These are phyloP conservation scores for Motacilla alba DNA, from an alignment of 2,113 vertebrate genomes.

Conservation along the genomic window DNA sequence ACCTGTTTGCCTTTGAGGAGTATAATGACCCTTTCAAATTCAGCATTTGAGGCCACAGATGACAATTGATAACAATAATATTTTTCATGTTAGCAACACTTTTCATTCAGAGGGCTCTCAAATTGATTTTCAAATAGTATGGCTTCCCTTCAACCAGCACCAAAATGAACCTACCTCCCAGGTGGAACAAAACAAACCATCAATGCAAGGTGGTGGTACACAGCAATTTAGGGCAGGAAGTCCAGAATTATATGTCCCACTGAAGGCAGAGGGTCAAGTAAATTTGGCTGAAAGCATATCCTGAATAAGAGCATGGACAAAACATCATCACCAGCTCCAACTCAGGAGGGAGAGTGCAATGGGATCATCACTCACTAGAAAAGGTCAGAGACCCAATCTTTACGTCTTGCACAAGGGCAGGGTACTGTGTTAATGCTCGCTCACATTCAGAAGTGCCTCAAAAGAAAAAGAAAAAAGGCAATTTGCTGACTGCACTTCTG, in stretches of 20 bases:
- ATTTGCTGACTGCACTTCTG: not conserved
- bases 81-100: constrained; percentile 20
- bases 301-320: not conserved
- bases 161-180: not conserved
- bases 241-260: not conserved
- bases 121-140: not conserved
- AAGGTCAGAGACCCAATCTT: not conserved
- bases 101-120: constrained; percentile 4
- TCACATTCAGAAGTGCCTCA: not conserved
- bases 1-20: not conserved
- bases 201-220: not conserved
- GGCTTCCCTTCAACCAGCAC: not conserved
- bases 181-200: not conserved
- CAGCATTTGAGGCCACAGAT: not conserved
- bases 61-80: not conserved
- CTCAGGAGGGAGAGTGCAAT: not conserved
- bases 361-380: not conserved
- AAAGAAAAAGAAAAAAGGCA: not conserved
- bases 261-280: not conserved
- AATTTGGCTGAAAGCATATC: not conserved
- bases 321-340: not conserved
- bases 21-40: constrained; percentile 15
- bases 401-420: not conserved
- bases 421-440: not conserved
- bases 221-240: not conserved